phyloP scores from a whole-genome alignment of 2,113 vertebrate genomes.

The Zosterops japonicus region DNA sequence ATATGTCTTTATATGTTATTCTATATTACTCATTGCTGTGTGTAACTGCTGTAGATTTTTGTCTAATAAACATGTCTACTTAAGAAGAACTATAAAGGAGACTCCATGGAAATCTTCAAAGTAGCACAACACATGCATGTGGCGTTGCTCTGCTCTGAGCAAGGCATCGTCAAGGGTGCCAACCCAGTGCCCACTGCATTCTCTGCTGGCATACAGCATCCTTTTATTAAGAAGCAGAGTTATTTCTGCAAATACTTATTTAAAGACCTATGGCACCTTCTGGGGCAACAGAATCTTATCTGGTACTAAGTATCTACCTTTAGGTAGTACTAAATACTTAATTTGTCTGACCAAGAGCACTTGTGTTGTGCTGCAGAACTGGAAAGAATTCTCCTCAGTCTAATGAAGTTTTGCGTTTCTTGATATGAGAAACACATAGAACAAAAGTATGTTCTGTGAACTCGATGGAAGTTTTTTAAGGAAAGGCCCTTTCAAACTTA shows the following conservation, averaged over 20 bases:
- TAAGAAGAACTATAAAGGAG: neutral
- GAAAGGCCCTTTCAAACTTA: neutral
- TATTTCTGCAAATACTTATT: neutral
- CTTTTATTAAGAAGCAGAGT: neutral
- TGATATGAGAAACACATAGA: neutral
- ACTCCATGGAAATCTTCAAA: neutral
- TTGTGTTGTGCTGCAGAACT: neutral
- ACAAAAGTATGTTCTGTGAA: neutral
- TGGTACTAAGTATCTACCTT: neutral
- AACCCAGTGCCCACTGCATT: rapidly evolving
- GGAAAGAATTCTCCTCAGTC: neutral
- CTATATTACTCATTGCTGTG: rapidly evolving
- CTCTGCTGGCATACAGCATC: neutral
- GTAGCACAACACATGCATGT: rapidly evolving
- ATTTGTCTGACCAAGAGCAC: neutral
- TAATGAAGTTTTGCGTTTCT: neutral
- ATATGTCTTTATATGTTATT: neutral
- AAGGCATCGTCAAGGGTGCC: rapidly evolving
- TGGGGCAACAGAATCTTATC: neutral
- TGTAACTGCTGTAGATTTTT: neutral
- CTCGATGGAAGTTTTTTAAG: neutral
- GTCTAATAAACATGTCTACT: neutral
- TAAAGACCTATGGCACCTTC: neutral
- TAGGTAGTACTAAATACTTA: neutral
- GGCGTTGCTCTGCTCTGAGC: neutral